Conservation (phyloP, 2,888 invertebrate species). For the Xanthia icteritia region DNA sequence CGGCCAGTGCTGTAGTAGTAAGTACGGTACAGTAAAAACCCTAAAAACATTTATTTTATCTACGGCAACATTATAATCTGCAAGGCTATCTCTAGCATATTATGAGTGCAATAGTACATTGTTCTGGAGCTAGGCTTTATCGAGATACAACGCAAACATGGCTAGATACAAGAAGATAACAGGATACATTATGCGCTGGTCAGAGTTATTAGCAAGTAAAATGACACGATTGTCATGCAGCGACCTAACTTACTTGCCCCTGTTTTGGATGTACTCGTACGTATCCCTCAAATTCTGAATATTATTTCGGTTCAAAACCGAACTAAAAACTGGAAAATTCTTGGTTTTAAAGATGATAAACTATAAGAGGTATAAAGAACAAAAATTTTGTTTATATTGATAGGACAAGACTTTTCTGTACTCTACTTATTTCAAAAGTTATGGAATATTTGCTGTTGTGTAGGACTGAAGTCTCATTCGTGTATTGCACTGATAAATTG, state of each 20-base stretch:
- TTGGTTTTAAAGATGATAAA: background rate
- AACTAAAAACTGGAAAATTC: background rate
- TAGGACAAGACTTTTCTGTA: background rate
- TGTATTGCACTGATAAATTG: background rate
- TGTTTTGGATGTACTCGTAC: constrained; percentile 62
- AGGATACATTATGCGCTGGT: constrained; percentile 71
- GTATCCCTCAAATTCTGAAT: constrained; percentile 48
- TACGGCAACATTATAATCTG: background rate
- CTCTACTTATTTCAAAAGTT: background rate
- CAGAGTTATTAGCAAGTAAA: constrained; percentile 81
- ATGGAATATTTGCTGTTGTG: background rate
- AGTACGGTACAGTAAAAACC: too few relatives aligned
- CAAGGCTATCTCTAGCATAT: background rate
- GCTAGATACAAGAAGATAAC: constrained; percentile 69
- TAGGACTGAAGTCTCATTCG: background rate
- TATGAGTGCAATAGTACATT: constrained; percentile 18
- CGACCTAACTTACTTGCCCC: constrained; percentile 71
- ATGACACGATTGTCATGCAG: constrained; percentile 76
- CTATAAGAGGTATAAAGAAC: too few relatives aligned
- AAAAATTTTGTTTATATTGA: too few relatives aligned
- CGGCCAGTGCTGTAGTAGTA: too few relatives aligned
- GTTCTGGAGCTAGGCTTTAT: constrained; percentile 50
- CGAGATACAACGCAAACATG: constrained; percentile 53
- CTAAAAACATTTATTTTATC: too few relatives aligned
- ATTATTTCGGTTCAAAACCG: constrained; percentile 7